Conservation (phyloP, 2,888 invertebrate genomes). For the Agriotes lineatus region DNA sequence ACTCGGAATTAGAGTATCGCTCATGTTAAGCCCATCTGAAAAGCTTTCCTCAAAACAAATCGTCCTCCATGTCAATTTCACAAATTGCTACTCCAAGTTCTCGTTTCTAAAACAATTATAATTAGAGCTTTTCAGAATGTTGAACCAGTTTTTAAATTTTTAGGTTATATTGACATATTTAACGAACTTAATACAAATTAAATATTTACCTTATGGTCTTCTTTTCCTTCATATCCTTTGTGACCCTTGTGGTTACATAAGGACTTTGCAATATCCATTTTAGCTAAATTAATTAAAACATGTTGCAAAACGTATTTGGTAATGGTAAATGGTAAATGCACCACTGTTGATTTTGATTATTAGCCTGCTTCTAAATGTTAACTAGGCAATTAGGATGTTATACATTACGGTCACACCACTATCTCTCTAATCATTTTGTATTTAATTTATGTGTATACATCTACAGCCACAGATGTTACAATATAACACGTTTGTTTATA, state of each 20-base stretch:
- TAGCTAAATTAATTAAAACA: conserved; percentile 3
- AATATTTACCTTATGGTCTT: conserved; percentile 78
- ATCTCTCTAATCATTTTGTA: too few species aligned
- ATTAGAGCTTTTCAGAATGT: too few species aligned
- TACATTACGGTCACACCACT: too few species aligned
- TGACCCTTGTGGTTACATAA: conserved; percentile 88
- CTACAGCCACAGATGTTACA: too few species aligned
- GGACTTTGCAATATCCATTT: conserved; percentile 93
- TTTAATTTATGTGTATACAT: too few species aligned
- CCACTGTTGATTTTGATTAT: too few species aligned
- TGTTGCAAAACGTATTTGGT: not conserved
- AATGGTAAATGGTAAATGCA: too few species aligned
- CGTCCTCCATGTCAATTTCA: conserved; percentile 80
- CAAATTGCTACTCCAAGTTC: conserved; percentile 84
- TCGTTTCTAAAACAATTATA: conserved; percentile 69
- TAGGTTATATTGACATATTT: conserved; percentile 8
- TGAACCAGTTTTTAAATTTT: too few species aligned
- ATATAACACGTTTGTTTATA: too few species aligned
- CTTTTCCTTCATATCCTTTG: conserved; percentile 91
- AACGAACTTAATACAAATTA: not conserved
- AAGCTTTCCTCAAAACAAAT: conserved; percentile 69
- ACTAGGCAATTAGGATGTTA: too few species aligned
- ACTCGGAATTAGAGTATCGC: conserved; percentile 79
- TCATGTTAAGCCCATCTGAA: conserved; percentile 77
- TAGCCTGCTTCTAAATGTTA: too few species aligned